These are phyloP conservation scores for Ficedula albicollis DNA, from an alignment of 2,797 vertebrate species.

Conservation along the genomic window DNA sequence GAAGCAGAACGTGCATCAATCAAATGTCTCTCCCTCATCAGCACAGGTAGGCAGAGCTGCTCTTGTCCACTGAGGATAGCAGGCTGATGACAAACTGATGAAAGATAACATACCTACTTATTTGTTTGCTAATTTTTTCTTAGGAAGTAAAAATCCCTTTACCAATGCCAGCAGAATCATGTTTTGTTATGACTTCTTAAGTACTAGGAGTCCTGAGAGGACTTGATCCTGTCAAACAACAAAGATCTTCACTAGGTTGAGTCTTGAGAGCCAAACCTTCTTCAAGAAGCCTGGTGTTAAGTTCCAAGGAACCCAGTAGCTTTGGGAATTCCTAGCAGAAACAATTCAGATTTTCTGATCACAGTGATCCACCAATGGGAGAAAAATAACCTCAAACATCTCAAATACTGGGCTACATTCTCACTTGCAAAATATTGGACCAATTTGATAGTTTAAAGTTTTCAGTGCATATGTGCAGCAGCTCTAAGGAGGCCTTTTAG, in stretches of 20 bases:
- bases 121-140: not conserved
- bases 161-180: not conserved
- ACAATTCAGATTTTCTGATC: not conserved
- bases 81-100: not conserved
- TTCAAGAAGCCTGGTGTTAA: not conserved
- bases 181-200: not conserved
- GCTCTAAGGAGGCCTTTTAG: not conserved
- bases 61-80: not conserved
- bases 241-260: not conserved
- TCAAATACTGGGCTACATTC: not conserved
- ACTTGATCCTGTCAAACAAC: not conserved
- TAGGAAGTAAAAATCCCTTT: not conserved
- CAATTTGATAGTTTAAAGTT: not conserved
- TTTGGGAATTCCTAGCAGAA: not conserved
- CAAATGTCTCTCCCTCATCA: not conserved
- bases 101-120: not conserved
- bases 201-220: not conserved
- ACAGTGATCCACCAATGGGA: not conserved
- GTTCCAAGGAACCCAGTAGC: not conserved
- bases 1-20: not conserved
- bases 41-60: not conserved
- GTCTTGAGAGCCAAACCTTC: not conserved
- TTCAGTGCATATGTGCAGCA: not conserved
- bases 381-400: not conserved
- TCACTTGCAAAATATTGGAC: not conserved